phyloP scores from a whole-genome alignment of 2,888 invertebrate species.

The Gymnoscelis rufifasciata region DNA sequence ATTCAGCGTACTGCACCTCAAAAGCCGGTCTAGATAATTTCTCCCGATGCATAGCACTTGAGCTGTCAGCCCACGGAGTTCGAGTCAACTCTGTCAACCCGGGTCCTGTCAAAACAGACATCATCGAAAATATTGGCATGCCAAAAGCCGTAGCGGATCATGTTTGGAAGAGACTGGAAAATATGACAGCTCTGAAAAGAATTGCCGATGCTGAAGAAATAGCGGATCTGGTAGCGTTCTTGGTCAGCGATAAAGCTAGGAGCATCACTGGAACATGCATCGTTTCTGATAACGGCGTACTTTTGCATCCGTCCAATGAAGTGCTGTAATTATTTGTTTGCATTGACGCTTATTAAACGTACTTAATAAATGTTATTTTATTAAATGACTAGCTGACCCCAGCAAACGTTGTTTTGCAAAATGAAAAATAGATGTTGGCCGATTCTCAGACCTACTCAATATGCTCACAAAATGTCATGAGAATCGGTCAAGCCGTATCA shows the following conservation, averaged over 20 bases:
- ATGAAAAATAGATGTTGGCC: no score
- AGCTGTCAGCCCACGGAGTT: slow-evolving; percentile 84
- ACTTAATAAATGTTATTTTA: no score
- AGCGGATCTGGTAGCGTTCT: slow-evolving; percentile 87
- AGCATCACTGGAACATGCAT: slow-evolving; percentile 86
- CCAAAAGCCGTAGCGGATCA: slow-evolving; percentile 40
- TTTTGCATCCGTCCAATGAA: slow-evolving; percentile 7
- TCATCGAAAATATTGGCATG: slow-evolving; percentile 24
- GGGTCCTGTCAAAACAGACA: slow-evolving; percentile 82
- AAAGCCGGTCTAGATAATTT: slow-evolving; percentile 85
- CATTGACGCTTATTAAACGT: no score
- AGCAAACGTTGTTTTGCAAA: no score
- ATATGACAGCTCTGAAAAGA: slow-evolving; percentile 89
- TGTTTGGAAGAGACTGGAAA: slow-evolving; percentile 82
- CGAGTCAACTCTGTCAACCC: slow-evolving; percentile 92
- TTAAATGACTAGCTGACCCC: no score
- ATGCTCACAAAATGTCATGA: no score
- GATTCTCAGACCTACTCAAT: no score
- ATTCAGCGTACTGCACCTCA: slow-evolving; percentile 33
- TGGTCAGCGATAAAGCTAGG: slow-evolving; percentile 80
- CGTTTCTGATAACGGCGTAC: slow-evolving; percentile 32
- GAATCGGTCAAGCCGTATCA: no score
- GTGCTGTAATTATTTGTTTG: no score
- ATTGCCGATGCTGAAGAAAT: slow-evolving; percentile 57
- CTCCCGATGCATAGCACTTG: slow-evolving; percentile 89